A percentile compares a stretch with the other conserved stretches of the same genome.
Conservation (phyloP, 2,797 vertebrate species). For the Crenuchus spilurus region DNA sequence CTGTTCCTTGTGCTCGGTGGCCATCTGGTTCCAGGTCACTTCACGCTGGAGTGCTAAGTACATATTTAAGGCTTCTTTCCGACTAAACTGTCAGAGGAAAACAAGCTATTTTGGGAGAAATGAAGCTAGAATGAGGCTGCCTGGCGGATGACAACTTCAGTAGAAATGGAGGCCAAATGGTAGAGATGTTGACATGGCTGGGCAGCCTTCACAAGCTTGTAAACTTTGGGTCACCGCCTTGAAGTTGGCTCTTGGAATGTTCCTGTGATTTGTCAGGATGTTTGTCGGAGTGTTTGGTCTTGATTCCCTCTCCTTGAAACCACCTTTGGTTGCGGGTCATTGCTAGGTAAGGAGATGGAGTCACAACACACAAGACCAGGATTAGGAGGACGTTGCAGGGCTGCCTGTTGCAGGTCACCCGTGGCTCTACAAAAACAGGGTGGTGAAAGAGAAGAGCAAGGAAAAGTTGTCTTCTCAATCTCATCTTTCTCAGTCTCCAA, state of each 20-base stretch:
- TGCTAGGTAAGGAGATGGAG: slow-evolving; percentile 21
- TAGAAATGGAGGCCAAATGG: slow-evolving; percentile 3
- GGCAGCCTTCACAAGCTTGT: neutral
- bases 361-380: neutral
- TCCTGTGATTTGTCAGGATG: slow-evolving; percentile 6
- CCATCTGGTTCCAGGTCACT: slow-evolving; percentile 45
- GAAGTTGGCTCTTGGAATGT: slow-evolving; percentile 28
- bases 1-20: slow-evolving; percentile 11
- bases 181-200: neutral
- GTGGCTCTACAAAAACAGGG: neutral
- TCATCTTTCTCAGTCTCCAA: too few species aligned
- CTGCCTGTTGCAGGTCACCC: slow-evolving; percentile 14
- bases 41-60: slow-evolving; percentile 31
- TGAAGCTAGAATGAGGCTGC: neutral
- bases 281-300: slow-evolving; percentile 16
- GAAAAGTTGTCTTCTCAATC: neutral
- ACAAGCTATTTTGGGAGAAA: slow-evolving; percentile 25
- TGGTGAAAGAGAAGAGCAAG: neutral
- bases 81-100: slow-evolving; percentile 34
- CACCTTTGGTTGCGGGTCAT: slow-evolving; percentile 28
- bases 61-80: slow-evolving; percentile 23
- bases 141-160: neutral
- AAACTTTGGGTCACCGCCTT: slow-evolving; percentile 7
- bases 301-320: neutral
- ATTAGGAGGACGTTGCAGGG: slow-evolving; percentile 7